Conservation (phyloP, 1,140 invertebrate species). For the Hycleus phaleratus region DNA sequence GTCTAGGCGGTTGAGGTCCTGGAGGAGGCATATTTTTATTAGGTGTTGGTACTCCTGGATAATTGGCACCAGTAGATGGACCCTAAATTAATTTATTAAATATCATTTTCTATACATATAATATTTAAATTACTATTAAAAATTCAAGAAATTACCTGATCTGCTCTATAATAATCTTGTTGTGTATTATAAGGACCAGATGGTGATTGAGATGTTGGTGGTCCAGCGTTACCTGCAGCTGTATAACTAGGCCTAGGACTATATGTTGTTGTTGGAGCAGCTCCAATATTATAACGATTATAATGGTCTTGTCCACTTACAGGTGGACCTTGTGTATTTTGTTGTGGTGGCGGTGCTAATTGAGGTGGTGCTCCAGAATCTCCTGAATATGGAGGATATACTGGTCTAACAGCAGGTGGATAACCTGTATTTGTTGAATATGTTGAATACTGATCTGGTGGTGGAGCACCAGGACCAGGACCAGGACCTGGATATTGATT, state of each 20-base stretch:
- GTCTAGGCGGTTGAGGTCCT: slow-evolving; percentile 55
- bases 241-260: slow-evolving; percentile 37
- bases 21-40: slow-evolving; percentile 61
- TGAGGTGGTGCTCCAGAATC: slow-evolving; percentile 30
- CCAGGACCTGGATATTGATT: slow-evolving; percentile 39
- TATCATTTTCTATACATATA: no score
- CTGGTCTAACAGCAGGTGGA: slow-evolving; percentile 57
- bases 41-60: slow-evolving; percentile 42
- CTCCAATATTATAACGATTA: slow-evolving; percentile 42
- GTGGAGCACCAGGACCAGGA: slow-evolving; percentile 41
- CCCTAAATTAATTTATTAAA: background rate
- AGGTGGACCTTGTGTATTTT: slow-evolving; percentile 25
- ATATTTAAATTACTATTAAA: background rate
- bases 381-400: slow-evolving; percentile 60
- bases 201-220: slow-evolving; percentile 45
- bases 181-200: slow-evolving; percentile 47
- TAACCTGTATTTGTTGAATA: slow-evolving; percentile 56
- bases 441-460: slow-evolving; percentile 49
- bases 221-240: slow-evolving; percentile 26
- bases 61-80: slow-evolving; percentile 18
- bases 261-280: slow-evolving; percentile 36
- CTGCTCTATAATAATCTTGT: slow-evolving; percentile 57
- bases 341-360: slow-evolving; percentile 15
- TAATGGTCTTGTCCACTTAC: slow-evolving; percentile 43
- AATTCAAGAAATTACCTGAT: slow-evolving; percentile 41